Conservation (phyloP, 2,797 vertebrate species). For the Xenopus petersii region DNA sequence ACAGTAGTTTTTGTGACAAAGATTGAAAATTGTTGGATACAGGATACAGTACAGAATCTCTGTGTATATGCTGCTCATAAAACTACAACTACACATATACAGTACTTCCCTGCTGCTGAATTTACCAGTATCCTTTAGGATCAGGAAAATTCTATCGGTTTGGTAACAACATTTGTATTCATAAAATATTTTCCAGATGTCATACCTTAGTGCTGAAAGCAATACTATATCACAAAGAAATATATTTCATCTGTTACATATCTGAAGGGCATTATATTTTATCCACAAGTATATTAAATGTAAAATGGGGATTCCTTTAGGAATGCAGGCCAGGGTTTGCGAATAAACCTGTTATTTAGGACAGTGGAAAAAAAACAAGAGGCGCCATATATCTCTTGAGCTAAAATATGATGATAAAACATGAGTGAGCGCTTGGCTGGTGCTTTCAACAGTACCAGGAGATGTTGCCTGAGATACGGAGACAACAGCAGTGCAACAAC, state of each 20-base stretch:
- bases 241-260: constrained; percentile 3
- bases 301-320: not conserved
- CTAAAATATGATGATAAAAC: too few relatives aligned
- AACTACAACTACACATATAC: too few relatives aligned
- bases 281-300: not conserved
- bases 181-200: not conserved
- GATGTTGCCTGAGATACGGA: too few relatives aligned
- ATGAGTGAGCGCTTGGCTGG: too few relatives aligned
- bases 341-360: not conserved
- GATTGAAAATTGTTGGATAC: too few relatives aligned
- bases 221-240: not conserved
- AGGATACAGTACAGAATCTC: too few relatives aligned
- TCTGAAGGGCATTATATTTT: not conserved
- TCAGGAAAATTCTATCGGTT: not conserved
- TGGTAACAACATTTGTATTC: not conserved
- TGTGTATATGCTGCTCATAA: too few relatives aligned
- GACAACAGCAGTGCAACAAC: too few relatives aligned
- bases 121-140: not conserved
- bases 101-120: too few relatives aligned
- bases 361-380: too few relatives aligned
- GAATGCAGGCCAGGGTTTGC: not conserved
- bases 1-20: too few relatives aligned
- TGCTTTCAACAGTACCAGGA: too few relatives aligned
- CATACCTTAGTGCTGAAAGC: not conserved
- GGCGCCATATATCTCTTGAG: not conserved